Evolutionary conservation across 1,140 invertebrate species (phyloP).

Genomic region (Drosophila parabipectinata): DNA sequence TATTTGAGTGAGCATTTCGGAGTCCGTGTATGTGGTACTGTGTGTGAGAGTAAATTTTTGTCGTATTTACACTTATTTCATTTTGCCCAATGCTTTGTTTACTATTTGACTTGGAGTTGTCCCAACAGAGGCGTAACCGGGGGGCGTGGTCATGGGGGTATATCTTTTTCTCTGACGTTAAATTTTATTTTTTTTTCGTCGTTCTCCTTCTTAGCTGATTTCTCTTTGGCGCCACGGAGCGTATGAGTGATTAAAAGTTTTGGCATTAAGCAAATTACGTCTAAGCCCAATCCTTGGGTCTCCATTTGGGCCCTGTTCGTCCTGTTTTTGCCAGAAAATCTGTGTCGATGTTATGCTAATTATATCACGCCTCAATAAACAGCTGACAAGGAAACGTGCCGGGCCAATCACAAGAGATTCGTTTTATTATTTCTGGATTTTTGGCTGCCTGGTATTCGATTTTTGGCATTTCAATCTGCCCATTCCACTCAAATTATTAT

Average conservation of each 20-base stretch:
- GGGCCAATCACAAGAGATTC: constrained; percentile 41
- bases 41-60: constrained; percentile 35
- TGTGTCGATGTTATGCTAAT: constrained; percentile 68
- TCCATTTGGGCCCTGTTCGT: neutral
- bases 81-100: constrained; percentile 69
- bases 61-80: constrained; percentile 78
- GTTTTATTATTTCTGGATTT: constrained; percentile 17
- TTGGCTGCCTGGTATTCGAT: constrained; percentile 22
- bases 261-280: constrained; percentile 74
- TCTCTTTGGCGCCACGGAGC: constrained; percentile 54
- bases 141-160: constrained; percentile 6
- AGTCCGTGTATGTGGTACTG: neutral
- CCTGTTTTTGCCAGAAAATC: constrained; percentile 13
- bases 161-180: constrained; percentile 18
- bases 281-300: constrained; percentile 42
- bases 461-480: constrained; percentile 52
- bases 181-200: constrained; percentile 42
- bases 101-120: constrained; percentile 31
- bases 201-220: constrained; percentile 1
- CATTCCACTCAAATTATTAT: constrained; percentile 55
- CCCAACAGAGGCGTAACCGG: neutral
- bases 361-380: constrained; percentile 73
- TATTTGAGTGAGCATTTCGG: constrained; percentile 69
- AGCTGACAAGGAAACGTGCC: constrained; percentile 49
- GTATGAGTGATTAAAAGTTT: constrained; percentile 82